These are phyloP conservation scores for Sebastes steindachneri DNA, from an alignment of 2,797 vertebrate genomes.

Conservation along the genomic window DNA sequence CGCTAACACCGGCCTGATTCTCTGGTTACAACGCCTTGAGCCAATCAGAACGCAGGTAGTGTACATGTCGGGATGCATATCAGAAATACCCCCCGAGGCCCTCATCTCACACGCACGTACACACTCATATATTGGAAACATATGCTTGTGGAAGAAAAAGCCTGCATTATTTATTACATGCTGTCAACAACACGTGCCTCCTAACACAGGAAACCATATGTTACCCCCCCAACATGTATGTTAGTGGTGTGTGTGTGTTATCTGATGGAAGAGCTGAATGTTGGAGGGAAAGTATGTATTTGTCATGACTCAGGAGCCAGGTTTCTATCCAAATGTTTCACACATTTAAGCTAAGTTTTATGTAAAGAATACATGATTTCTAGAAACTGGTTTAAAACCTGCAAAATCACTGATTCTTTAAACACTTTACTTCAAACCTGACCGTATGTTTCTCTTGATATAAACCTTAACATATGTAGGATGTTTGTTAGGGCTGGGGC, in stretches of 20 bases:
- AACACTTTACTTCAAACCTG: not conserved
- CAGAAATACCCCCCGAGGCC: not conserved
- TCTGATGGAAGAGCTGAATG: not conserved
- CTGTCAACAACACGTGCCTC: constrained; percentile 31
- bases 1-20: too few species aligned
- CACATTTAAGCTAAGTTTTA: accelerated
- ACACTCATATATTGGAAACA: constrained; percentile 9
- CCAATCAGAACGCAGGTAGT: not conserved
- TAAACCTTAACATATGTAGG: not conserved
- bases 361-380: not conserved
- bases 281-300: not conserved
- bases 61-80: not conserved
- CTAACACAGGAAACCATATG: constrained; percentile 26
- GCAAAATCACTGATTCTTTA: not conserved
- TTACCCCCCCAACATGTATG: not conserved
- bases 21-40: not conserved
- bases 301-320: accelerated
- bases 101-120: not conserved
- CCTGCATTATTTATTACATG: constrained; percentile 61
- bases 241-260: not conserved
- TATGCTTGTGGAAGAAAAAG: constrained; percentile 19
- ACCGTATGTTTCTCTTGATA: too few species aligned
- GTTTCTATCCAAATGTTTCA: not conserved
- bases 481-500: too few species aligned
- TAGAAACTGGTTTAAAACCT: not conserved